Evolutionary conservation across 2,113 vertebrate species (phyloP).

Genomic region (Rallus limicola): DNA sequence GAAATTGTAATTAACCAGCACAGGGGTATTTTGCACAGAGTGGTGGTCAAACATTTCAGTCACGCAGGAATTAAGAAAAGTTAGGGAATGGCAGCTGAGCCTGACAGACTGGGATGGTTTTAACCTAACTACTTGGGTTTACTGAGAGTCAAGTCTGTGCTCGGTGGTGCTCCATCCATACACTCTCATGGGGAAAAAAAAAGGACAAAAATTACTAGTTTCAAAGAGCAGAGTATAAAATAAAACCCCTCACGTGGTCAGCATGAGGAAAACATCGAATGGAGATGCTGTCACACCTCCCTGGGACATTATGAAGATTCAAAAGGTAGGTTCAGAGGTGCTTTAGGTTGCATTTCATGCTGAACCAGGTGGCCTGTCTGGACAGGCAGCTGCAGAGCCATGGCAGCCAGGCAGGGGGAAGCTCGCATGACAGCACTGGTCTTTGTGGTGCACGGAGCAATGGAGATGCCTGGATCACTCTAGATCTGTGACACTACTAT

Average conservation of each 20-base stretch:
- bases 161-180: neutral
- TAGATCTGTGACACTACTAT: neutral
- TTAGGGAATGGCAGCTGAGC: neutral
- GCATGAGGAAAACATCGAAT: neutral
- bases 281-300: neutral
- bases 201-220: neutral
- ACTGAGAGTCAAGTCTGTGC: neutral
- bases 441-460: neutral
- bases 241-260: too few species aligned
- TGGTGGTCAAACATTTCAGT: neutral
- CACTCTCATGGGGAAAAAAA: neutral
- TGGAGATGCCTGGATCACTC: neutral
- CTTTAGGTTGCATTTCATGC: neutral
- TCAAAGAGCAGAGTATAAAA: neutral
- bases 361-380: neutral
- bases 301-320: neutral
- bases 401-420: neutral
- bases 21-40: neutral
- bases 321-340: neutral
- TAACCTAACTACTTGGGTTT: neutral
- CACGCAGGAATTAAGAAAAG: neutral
- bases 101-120: neutral
- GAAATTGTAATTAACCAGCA: neutral
- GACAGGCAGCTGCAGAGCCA: neutral
- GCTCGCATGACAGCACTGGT: neutral